Base-by-base conservation (phyloP, 2,113 vertebrate species). In the Chaetodon trifascialis region DNA sequence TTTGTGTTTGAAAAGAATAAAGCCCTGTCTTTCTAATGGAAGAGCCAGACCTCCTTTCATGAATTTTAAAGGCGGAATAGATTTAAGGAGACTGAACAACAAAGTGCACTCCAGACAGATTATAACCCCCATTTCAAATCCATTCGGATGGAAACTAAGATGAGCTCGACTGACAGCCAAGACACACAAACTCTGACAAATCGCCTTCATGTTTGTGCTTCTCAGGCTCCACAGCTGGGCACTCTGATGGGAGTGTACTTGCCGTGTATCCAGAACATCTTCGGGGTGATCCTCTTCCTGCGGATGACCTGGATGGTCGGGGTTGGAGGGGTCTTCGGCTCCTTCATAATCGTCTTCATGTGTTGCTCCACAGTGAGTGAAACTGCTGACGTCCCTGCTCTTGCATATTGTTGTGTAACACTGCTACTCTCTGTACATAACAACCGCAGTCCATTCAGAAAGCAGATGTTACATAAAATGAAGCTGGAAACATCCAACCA, bases 231-330 rank as follows among this genome's bases (percentile, higher is more conserved):
- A 0, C 96, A 97, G 73, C 96, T 99, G 95, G 98, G 98, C 86
- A 99, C 98, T 71, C 95, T 99, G 92, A 99, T 99, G 97, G 98
- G 98, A 0, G 98, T 99, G 67, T 99, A 99, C 94, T 90, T 99
- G 75, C 98, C 98, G 0, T 99, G 98, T 81, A 96, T 99, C 90
- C 98, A 99, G 94, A 99, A 99, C 93, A 99, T 99, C 86, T 97
- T 99, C 6, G 98, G 98, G 7, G 98, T 99, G 81, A 99, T 99
- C 87, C 97, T 99, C 77, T 99, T 99, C 91, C 95, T 99, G 84
- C 95, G 98, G 60, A 98, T 99, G 95, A 99, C 98, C 10, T 99
- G 98, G 98, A 97, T 99, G 73, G 98, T 99, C 74, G 98, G 98
- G 40, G 95, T 97, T 0, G 97, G 97, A 0, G 98, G 98, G 58